Percentiles rank a stretch among this genome's conserved stretches.
phyloP scores from a whole-genome alignment of 1,140 invertebrate genomes.

The Aphelinus atriplicis region DNA sequence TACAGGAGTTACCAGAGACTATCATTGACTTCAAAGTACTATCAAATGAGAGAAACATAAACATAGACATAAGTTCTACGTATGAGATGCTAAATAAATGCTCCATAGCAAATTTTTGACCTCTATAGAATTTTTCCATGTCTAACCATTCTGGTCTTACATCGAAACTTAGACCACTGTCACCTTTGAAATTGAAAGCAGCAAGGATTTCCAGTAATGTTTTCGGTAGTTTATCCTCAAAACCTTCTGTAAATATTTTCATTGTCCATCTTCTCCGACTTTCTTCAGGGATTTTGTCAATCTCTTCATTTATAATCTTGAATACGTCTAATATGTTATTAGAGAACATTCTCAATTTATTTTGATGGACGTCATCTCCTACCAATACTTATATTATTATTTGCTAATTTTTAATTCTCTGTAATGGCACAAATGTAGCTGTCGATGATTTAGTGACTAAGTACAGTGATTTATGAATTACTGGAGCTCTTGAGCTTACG shows the following conservation, averaged over 20 bases:
- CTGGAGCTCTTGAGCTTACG: too few relatives aligned
- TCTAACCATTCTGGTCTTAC: conserved; percentile 54
- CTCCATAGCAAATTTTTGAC: conserved; percentile 72
- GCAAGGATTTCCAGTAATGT: not conserved
- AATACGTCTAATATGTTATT: too few relatives aligned
- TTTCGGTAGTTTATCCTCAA: not conserved
- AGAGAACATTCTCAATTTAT: too few relatives aligned
- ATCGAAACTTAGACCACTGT: conserved; percentile 33
- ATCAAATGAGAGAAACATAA: conserved; percentile 72
- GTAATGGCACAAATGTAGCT: too few relatives aligned
- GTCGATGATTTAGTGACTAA: too few relatives aligned
- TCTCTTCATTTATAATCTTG: not conserved
- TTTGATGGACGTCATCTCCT: too few relatives aligned
- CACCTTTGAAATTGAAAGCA: conserved; percentile 39
- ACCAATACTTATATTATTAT: too few relatives aligned
- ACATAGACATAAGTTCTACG: conserved; percentile 72
- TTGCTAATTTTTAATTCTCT: too few relatives aligned
- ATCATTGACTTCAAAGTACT: conserved; percentile 73
- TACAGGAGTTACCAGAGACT: conserved; percentile 72
- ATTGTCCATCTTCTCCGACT: not conserved
- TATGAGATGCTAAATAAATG: conserved; percentile 71
- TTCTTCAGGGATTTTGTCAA: not conserved
- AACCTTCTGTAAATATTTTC: not conserved
- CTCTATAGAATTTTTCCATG: conserved; percentile 66
- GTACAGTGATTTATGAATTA: too few relatives aligned